Evolutionary conservation across 1,140 invertebrate genomes (phyloP), one percentile per base, ranked within the genome.

Genomic region (Drosophila tani): DNA sequence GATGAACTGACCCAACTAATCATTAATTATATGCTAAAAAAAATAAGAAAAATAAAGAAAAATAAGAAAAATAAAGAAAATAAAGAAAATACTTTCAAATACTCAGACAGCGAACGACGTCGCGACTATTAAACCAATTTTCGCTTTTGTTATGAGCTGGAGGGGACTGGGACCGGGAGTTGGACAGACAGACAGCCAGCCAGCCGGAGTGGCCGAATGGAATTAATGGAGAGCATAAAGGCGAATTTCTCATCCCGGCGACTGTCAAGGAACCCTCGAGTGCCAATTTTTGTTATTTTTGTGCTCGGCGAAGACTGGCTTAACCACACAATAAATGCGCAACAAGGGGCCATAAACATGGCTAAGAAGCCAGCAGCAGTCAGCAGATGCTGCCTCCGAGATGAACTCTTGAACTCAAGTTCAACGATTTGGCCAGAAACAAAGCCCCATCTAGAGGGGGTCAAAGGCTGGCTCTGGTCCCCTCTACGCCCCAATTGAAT

Each of bases 341-440:
- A 87, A 87, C 84, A 88, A 88, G 85, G 77, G 82, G 69, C 69
- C 63, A 63, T 64, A 67, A 81, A 73, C 65, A 66, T 43, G 64
- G 74, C 57, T 75, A 63, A 77, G 50, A 70, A 68, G 50, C 35
- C 47, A 40, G 38, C 47, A 40, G 38, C 14, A 47, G 60, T 35
- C 62, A 66, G 47, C 77, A 83, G 79, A 82, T 79, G 83, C 83
- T 79, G 81, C 59, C 50, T 35, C 21, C 49, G 7, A 60, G 70
- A 57, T 87, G 84, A 88, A 90, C 84, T 90, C 81, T 84, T 90
- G 85, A 88, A 88, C 85, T 84, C 79, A 81, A 79, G 85, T 90
- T 88, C 85, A 88, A 88, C 71, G 85, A 66, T 75, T 84, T 76
- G 50, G 64, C 64, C 63, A 78, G 46, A 60, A 77, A 59, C 74